Base-by-base conservation (phyloP, 2,888 invertebrate genomes). In the Ryuthela nishihirai region DNA sequence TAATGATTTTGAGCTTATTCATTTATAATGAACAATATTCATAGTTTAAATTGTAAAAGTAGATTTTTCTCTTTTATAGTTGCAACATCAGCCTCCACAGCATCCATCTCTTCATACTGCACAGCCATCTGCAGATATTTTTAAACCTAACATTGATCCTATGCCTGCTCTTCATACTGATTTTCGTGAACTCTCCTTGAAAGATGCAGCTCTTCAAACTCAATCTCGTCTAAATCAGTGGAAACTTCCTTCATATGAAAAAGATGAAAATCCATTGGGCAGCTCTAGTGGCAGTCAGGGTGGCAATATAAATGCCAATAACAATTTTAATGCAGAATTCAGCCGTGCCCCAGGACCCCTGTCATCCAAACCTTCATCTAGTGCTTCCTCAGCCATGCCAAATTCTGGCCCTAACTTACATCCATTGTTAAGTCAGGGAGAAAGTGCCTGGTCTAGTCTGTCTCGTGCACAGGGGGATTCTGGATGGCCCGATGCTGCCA, bases 281-380 rank as follows among this genome's bases (percentile, higher is more conserved):
- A 12, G 26, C n/a, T 32, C 23, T 32, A 15, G 25, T 4, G 40
- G 40, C 18, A 23, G 24, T 32, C 24, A 38, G n/a, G 45, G 44
- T 7, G 38, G 23, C 20, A 24, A 24, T 18, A 15, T 15, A 3
- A 34, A 32, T 29, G 29, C 12, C 12, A 29, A 23, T 9, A 12
- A 23, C 26, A 24, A 12, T 21, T n/a, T n/a, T 18, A 25, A 21
- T 29, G 25, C 25, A 9, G 91, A 92, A 74, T 92, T 92, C 76
- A 89, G 89, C 71, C 83, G 92, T 66, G 92, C 92, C 53, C 92
- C 92, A 10, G 92, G 92, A 18, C 42, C 60, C 9, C 18, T 54
- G 15, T 24, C 29, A 20, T 44, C 52, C 3, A 53, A 53, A 32
- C 25, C 18, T 5, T 26, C 47, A 18, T 43, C 48, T n/a, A 26